These are phyloP conservation scores for Nectonema munidae DNA, from an alignment of 2,888 invertebrate species.

Conservation along the genomic window DNA sequence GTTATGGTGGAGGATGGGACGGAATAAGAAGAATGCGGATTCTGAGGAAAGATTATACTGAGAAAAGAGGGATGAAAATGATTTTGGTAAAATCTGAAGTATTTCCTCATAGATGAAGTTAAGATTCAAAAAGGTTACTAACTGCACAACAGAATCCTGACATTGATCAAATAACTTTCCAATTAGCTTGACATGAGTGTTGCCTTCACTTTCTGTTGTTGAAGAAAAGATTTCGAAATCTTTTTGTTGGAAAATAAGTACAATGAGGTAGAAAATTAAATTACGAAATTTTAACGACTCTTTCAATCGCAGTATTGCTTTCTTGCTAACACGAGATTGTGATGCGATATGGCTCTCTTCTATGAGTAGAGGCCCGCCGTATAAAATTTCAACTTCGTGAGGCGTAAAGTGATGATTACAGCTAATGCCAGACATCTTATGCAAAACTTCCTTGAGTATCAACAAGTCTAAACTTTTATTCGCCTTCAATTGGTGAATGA, in stretches of 20 bases:
- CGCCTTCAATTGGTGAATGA: constrained; percentile 67
- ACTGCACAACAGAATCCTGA: constrained; percentile 86
- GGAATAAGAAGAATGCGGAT: constrained; percentile 78
- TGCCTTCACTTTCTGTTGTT: constrained; percentile 31
- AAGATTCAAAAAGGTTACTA: constrained; percentile 68
- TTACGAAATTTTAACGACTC: constrained; percentile 73
- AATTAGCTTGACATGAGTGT: constrained; percentile 34
- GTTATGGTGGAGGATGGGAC: constrained; percentile 50
- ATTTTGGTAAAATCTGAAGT: constrained; percentile 22
- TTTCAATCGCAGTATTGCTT: constrained; percentile 64
- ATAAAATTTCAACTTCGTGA: constrained; percentile 65
- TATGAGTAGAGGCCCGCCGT: constrained; percentile 68
- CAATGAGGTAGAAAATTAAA: constrained; percentile 41
- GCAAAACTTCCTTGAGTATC: constrained; percentile 75
- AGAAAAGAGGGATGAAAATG: constrained; percentile 21
- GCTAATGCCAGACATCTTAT: constrained; percentile 97
- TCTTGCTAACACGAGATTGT: constrained; percentile 75
- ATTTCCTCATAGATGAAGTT: constrained; percentile 78
- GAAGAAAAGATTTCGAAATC: constrained; percentile 49
- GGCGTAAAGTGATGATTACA: constrained; percentile 70
- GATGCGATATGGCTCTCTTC: constrained; percentile 43
- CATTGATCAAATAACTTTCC: constrained; percentile 40
- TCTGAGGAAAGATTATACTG: constrained; percentile 76
- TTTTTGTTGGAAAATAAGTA: constrained; percentile 79
- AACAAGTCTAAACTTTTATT: constrained; percentile 44